Conservation (phyloP, 2,113 vertebrate species). For the Dascyllus trimaculatus region DNA sequence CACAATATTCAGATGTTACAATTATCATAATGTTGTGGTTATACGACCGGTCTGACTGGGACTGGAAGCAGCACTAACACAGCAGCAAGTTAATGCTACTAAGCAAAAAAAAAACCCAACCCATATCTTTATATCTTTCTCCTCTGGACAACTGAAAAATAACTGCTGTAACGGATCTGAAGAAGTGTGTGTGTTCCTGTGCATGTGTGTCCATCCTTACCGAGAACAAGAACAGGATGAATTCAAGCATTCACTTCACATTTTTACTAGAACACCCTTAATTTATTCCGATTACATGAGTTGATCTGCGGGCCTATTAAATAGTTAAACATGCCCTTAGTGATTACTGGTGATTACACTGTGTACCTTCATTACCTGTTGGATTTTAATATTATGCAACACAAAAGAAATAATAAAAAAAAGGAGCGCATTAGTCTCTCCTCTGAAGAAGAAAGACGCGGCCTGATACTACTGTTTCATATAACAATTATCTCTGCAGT, state of each 20-base stretch:
- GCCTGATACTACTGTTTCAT: constrained; percentile 44
- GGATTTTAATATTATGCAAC: constrained; percentile 37
- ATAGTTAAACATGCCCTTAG: constrained; percentile 23
- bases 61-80: constrained; percentile 23
- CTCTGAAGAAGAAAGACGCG: constrained; percentile 32
- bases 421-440: constrained; percentile 37
- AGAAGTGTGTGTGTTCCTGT: constrained; percentile 1
- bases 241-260: constrained; percentile 14
- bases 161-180: constrained; percentile 27
- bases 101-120: constrained; percentile 23
- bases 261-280: not conserved
- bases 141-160: constrained; percentile 28
- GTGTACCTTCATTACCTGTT: constrained; percentile 36
- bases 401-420: constrained; percentile 32
- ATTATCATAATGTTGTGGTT: constrained; percentile 51
- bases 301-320: constrained; percentile 1
- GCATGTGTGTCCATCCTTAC: not conserved
- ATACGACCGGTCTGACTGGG: not conserved
- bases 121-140: constrained; percentile 25
- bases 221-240: not conserved
- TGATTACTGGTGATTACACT: constrained; percentile 30
- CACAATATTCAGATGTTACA: constrained; percentile 43
- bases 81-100: constrained; percentile 35
- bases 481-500: constrained; percentile 70
- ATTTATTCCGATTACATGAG: not conserved